Conservation (phyloP, 2,113 vertebrate species). For the Lamprotornis superbus region DNA sequence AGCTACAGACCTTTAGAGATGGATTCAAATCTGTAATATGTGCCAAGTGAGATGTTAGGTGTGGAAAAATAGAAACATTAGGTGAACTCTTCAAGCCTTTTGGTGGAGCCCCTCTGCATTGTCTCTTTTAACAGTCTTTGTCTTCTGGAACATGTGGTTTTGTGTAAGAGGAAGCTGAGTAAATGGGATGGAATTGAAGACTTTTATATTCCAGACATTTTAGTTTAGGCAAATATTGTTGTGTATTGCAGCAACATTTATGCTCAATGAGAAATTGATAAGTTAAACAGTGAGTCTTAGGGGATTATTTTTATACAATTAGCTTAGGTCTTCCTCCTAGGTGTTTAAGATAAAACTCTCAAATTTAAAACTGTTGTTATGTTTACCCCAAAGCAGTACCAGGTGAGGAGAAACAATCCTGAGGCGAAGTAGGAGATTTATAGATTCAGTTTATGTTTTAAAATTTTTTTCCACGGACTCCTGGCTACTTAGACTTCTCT, state of each 20-base stretch:
- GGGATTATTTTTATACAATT: background rate
- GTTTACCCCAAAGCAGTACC: background rate
- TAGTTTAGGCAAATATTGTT: background rate
- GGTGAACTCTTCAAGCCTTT: background rate
- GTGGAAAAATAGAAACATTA: background rate
- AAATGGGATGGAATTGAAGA: background rate
- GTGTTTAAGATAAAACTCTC: background rate
- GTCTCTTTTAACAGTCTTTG: background rate
- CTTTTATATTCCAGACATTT: background rate
- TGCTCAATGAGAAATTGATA: background rate
- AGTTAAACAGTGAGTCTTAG: background rate
- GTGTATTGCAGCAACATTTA: background rate
- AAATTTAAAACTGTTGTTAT: background rate
- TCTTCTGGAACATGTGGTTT: background rate
- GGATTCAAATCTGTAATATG: background rate
- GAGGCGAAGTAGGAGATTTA: background rate
- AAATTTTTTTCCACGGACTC: background rate
- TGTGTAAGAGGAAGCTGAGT: background rate
- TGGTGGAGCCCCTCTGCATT: background rate
- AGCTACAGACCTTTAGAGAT: background rate
- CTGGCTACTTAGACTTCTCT: background rate
- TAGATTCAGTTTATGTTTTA: background rate
- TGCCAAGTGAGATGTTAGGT: background rate
- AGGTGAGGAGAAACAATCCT: background rate
- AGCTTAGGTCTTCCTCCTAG: background rate